Evolutionary conservation across 2,797 vertebrate genomes (phyloP), one percentile per base, ranked within the genome.

Genomic region (Coilia nasus): DNA sequence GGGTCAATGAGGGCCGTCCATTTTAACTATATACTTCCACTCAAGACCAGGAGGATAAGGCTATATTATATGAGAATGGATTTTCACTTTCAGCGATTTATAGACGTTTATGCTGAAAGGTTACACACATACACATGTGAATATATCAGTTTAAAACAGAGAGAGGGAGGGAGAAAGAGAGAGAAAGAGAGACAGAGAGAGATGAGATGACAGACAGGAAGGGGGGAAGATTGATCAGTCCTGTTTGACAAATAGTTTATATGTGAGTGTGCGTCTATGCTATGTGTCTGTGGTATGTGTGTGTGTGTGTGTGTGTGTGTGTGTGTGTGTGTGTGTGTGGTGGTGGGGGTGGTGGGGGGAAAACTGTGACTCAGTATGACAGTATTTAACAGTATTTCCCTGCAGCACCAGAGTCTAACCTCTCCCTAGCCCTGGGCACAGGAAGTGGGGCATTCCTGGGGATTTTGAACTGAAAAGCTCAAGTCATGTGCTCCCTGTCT

Each of bases 1-100:
- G 87, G 88, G 85, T 85, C 86, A 86, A 84, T 81, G 64, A 89
- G 67, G 83, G 81, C 17, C 50, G 46, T 82, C 47, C 81, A 82
- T 82, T 82, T 54, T 44, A 21, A 41, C 46, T 50, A 54, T 15
- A 82, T 44, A 56, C 62, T 56, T 59, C 23, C n/a, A 82, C 60
- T 67, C 47, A 85, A 31, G 84, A 71, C 21, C 46, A 75, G 47
- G 28, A 28, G 50, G 47, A 50, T 31, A 21, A 78, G 44, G 11
- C 35, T 44, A 35, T 10, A 44, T 44, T 78, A 41, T 78, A 6
- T 6, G 6, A 21, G 17, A 78, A 78, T 75, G 31, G 67, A 41
- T 75, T 75, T 17, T 75, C 28, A 75, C 14, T 75, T 7, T 75
- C 28, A 75, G 71, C 10, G 35, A 41, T 78, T 78, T 78, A 71